Base-by-base conservation (phyloP, 92 coral and sea anemone species). In the Porites cylindrica region DNA sequence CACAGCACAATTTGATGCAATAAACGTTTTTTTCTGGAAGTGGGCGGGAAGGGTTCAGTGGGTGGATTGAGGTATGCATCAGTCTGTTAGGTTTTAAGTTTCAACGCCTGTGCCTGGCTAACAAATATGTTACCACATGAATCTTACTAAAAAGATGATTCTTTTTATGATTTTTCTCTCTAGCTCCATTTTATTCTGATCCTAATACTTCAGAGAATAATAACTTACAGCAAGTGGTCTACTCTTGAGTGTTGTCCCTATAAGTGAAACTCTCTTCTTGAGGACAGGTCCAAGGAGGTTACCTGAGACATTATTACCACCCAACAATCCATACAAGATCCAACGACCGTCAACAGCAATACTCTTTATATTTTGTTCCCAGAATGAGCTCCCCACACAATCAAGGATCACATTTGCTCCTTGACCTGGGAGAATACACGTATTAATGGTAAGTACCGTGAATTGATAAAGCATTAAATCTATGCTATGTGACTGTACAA, bases 351-450 rank as follows among this genome's bases (percentile, higher is more conserved):
- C 99, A 53, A 75, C 71, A 12, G 99, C 94, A 17, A 97, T 79
- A 66, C 96, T 85, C 80, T 90, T 92, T 67, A 91, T 79, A 81
- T 97, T 97, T 71, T 93, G 90, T 77, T 95, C 95, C 96, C 98
- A 96, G 79, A 89, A 95, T 13, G 99, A 93, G 1, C 98, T 94
- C 17, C 99, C 99, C 7, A 97, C 90, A 70, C 98, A 95, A 86
- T 97, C 99, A 21, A 96, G 86, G 71, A 97, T 92, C 47, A 97
- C 71, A 65, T 97, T 88, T 50, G 86, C 97, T 21, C 99, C 98
- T 72, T 77, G 72, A 56, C 94, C 99, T 96, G 69, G 66, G 23
- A 47, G 1, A 72, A 1, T 38, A 38, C 47, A 38, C 0, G 4
- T 4, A 38, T 38, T 38, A 4, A 38, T 38, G 47, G 47, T 38